Conservation (phyloP, 2,797 vertebrate genomes). For the Eremophila alpestris region DNA sequence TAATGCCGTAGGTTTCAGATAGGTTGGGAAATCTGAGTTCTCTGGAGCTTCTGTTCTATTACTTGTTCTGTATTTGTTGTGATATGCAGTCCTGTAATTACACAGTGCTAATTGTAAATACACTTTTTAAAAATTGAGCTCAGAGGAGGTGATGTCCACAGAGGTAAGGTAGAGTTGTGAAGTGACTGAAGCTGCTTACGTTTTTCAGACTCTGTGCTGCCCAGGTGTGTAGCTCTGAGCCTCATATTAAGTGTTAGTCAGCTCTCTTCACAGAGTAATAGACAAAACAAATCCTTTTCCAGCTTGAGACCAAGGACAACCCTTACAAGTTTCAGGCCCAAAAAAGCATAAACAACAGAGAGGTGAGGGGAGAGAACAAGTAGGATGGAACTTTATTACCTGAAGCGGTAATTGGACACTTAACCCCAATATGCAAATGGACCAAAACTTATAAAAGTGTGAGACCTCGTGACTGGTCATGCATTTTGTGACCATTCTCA, state of each 20-base stretch:
- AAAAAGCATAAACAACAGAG: background rate
- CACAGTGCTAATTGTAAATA: background rate
- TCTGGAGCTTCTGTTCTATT: background rate
- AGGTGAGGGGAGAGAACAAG: background rate
- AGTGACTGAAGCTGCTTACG: background rate
- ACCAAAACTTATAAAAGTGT: too few species aligned
- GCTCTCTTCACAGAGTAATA: too few species aligned
- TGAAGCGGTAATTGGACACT: background rate
- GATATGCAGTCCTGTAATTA: background rate
- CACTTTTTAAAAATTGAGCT: background rate
- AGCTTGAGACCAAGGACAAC: background rate
- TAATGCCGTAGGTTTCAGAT: background rate
- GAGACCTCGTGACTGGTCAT: too few species aligned
- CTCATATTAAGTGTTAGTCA: too few species aligned
- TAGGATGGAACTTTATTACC: background rate
- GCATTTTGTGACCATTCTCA: too few species aligned
- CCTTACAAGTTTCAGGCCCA: background rate
- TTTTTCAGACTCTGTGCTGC: background rate
- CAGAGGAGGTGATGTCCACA: background rate
- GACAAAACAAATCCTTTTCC: too few species aligned
- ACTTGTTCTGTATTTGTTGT: background rate
- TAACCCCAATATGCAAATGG: background rate
- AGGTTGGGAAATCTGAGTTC: background rate
- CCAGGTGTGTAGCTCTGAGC: background rate
- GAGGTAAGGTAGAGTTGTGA: background rate